These are phyloP conservation scores for Charadrius vociferus DNA, from an alignment of 2,113 vertebrate species.

Conservation along the genomic window DNA sequence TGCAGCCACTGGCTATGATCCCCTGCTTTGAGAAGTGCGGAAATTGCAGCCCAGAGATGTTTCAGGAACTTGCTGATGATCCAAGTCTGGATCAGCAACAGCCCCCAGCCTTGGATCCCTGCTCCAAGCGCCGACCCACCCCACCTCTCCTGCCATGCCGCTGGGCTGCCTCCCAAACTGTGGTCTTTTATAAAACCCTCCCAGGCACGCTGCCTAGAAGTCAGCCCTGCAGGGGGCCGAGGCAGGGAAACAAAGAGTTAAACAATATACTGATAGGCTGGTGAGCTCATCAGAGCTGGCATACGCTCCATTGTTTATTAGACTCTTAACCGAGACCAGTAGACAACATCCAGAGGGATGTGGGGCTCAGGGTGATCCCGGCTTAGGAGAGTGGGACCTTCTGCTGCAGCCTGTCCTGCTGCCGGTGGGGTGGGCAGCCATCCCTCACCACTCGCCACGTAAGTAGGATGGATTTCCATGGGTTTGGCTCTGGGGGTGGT, in stretches of 20 bases:
- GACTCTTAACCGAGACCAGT: background rate
- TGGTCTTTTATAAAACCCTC: background rate
- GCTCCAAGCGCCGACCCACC: background rate
- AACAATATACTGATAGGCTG: slow-evolving; percentile 16
- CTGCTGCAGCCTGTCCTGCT: background rate
- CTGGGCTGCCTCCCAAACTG: background rate
- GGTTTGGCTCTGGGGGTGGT: background rate
- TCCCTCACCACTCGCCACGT: background rate
- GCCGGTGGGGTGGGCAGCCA: background rate
- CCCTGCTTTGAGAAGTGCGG: background rate
- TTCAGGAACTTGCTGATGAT: background rate
- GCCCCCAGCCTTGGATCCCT: background rate
- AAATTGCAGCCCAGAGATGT: background rate
- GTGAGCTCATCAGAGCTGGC: slow-evolving; percentile 69
- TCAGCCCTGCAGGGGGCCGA: background rate
- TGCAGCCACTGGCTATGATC: background rate
- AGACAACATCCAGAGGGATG: slow-evolving; percentile 34
- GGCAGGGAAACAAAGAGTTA: slow-evolving; percentile 46
- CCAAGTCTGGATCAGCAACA: background rate
- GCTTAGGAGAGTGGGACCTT: background rate
- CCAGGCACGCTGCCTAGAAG: background rate
- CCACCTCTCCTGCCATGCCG: background rate
- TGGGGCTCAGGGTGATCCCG: background rate
- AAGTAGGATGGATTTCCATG: background rate
- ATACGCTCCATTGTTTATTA: slow-evolving; percentile 46